A percentile compares a stretch with the other conserved stretches of the same genome.
These are phyloP conservation scores for Sarcophaga carnaria DNA, from an alignment of 2,888 invertebrate genomes.

Conservation along the genomic window DNA sequence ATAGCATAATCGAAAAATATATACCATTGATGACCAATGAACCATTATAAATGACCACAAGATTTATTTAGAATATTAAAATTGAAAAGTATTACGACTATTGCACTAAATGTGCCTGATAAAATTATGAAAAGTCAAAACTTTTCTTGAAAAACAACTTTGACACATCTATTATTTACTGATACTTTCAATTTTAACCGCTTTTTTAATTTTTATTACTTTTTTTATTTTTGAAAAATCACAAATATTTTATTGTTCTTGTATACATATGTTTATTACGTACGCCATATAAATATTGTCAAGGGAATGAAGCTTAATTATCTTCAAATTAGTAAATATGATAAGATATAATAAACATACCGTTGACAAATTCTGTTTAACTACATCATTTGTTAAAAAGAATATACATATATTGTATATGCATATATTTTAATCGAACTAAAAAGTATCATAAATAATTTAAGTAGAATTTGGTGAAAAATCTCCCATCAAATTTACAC, in stretches of 20 bases:
- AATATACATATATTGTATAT: background rate
- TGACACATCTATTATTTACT: too few species aligned
- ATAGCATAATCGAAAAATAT: background rate
- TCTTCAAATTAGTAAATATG: conserved; percentile 39
- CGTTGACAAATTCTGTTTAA: conserved; percentile 7
- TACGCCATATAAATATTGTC: background rate
- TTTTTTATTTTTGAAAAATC: background rate
- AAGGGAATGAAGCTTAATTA: conserved; percentile 21
- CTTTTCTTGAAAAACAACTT: too few species aligned
- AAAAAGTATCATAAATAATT: background rate
- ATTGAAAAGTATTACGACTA: background rate
- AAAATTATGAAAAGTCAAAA: background rate
- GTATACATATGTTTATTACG: background rate
- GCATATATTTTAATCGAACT: background rate
- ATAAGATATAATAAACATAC: conserved; percentile 49
- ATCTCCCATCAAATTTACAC: conserved; percentile 7
- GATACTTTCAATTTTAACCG: background rate
- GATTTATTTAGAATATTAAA: background rate
- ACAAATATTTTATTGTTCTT: background rate
- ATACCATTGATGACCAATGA: background rate
- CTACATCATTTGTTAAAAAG: conserved; percentile 15
- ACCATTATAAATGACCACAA: background rate
- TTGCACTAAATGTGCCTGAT: background rate
- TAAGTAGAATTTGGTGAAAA: background rate
- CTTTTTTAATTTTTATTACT: background rate